Evolutionary conservation across 2,113 vertebrate species (phyloP), one percentile per base, ranked within the genome.

Genomic region (Mohoua ochrocephala): DNA sequence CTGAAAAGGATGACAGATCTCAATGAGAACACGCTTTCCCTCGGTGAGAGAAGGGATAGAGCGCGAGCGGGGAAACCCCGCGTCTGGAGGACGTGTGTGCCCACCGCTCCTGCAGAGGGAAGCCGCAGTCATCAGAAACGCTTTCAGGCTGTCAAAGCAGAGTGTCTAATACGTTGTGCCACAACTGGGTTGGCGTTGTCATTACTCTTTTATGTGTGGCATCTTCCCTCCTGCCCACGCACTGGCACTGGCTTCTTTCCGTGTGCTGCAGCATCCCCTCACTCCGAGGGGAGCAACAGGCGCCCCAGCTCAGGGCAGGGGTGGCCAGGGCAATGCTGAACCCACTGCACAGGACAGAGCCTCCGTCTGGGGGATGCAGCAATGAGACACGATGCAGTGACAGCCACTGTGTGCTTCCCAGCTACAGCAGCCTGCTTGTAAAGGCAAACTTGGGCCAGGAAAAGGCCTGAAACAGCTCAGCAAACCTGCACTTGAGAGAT

Each of bases 371-470:
- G 39, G 41, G 18, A 18, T 31, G 45, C 35, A 27, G 14, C 1
- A 10, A 17, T 15, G 52, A n/a, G 49, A 81, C 15, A 22, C 0
- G 1, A 8, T 7, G 42, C 10, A 7, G 52, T 1, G 59, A 49
- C 1, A 1, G 2, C 14, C 3, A 1, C 42, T 8, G 20, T 6
- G 20, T 1, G 5, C 8, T 37, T 5, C 22, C 7, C 30, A 4
- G 1, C 33, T 23, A 7, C 54, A 42, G 65, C 22, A 37, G 31
- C 15, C 41, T 44, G 37, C 39, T 61, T 31, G 21, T 5, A 52
- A 68, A 71, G 20, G 42, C 41, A 64, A 28, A 57, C 7, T 8
- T 9, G 31, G 35, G 35, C 0, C 1, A 9, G 67, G 67, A n/a
- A 64, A 83, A 54, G 42, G 37, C 17, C 19, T n/a, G 78, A 57